Conservation (phyloP, 2,888 invertebrate genomes). For the Anodontia alba region DNA sequence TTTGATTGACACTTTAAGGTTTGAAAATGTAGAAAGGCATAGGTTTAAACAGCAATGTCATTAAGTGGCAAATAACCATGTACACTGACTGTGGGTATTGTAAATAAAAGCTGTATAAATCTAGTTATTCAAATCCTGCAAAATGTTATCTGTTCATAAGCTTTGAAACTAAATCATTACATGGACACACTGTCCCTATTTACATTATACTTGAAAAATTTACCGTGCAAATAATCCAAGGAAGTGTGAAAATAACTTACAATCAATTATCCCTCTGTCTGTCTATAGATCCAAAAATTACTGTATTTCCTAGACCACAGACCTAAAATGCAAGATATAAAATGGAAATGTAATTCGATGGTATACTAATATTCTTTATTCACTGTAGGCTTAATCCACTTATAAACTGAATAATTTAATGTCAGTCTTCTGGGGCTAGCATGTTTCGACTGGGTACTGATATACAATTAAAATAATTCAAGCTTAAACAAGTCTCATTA, state of each 20-base stretch:
- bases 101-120: neutral
- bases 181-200: neutral
- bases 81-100: neutral
- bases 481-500: neutral
- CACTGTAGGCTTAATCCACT: neutral
- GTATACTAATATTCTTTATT: neutral
- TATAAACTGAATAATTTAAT: neutral
- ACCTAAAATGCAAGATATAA: neutral
- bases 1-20: no score
- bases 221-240: neutral
- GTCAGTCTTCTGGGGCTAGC: neutral
- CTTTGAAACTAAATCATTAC: neutral
- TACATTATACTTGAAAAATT: neutral
- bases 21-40: no score
- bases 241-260: neutral
- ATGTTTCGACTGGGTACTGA: neutral
- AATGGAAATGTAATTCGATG: neutral
- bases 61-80: no score
- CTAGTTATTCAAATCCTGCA: neutral
- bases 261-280: neutral
- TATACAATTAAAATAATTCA: neutral
- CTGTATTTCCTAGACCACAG: neutral
- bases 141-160: neutral
- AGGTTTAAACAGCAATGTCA: no score
- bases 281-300: neutral